Conservation (phyloP, 2,113 vertebrate species). For the Sander vitreus region DNA sequence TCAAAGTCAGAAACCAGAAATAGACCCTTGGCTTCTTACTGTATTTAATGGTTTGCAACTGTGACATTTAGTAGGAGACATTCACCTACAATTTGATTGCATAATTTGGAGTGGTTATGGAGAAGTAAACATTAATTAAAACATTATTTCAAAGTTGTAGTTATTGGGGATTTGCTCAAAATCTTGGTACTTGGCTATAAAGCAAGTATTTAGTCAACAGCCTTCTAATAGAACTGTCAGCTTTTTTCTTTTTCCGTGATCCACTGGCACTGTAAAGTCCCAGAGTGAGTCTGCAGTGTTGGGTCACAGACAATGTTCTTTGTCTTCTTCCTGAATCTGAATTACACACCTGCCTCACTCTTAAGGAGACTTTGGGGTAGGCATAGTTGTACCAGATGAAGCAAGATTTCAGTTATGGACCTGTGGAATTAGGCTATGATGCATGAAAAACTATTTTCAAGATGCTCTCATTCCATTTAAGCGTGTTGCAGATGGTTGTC, state of each 20-base stretch:
- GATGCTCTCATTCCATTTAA: slow-evolving; percentile 4
- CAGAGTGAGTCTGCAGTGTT: background rate
- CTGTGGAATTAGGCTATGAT: slow-evolving; percentile 8
- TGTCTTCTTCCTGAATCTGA: background rate
- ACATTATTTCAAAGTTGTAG: background rate
- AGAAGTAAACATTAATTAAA: background rate
- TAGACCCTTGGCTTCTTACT: background rate
- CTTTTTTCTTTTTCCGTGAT: background rate
- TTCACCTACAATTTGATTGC: background rate
- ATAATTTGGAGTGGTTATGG: background rate
- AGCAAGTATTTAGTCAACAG: too few relatives aligned
- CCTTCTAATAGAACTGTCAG: too few relatives aligned
- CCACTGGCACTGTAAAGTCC: background rate
- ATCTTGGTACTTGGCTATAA: too few relatives aligned
- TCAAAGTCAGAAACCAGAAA: background rate
- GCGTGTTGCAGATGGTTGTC: background rate
- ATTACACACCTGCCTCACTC: background rate
- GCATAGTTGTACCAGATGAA: background rate
- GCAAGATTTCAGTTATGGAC: background rate
- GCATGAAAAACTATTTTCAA: background rate
- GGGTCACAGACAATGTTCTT: background rate
- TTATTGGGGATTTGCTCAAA: background rate
- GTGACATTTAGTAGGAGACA: background rate
- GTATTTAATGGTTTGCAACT: background rate
- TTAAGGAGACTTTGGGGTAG: background rate